Percentiles rank a stretch among this genome's conserved stretches.
These are phyloP conservation scores for Prietella phreatophila DNA, from an alignment of 2,113 vertebrate species.

Conservation along the genomic window DNA sequence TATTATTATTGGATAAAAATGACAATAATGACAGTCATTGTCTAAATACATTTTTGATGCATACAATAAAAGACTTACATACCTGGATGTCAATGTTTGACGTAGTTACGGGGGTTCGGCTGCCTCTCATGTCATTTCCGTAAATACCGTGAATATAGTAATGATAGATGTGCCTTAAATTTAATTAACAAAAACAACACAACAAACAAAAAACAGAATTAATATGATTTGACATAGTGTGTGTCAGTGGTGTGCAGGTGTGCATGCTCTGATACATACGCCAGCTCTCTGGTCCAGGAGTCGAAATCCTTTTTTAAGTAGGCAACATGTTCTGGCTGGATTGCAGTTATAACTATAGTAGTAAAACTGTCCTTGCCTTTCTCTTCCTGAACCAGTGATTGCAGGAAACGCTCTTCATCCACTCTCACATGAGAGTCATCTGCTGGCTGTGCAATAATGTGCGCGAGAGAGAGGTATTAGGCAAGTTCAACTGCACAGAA, in stretches of 20 bases:
- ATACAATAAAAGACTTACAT: not conserved
- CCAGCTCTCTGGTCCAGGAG: slow-evolving; percentile 82
- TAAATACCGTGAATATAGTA: slow-evolving; percentile 90
- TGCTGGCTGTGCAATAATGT: slow-evolving; percentile 70
- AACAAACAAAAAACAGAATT: not conserved
- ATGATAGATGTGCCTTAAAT: slow-evolving; percentile 89
- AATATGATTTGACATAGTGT: not conserved
- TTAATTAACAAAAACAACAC: not conserved
- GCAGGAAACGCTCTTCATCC: slow-evolving; percentile 81
- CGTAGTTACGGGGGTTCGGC: slow-evolving; percentile 50
- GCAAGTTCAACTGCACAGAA: not conserved
- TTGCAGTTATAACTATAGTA: slow-evolving; percentile 83
- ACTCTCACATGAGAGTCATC: slow-evolving; percentile 79
- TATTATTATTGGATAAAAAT: not conserved
- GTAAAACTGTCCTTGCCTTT: slow-evolving; percentile 83
- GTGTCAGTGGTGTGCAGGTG: not conserved
- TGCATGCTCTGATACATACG: slow-evolving; percentile 74
- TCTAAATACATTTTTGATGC: not conserved
- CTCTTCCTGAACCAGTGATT: slow-evolving; percentile 81
- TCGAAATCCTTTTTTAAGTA: slow-evolving; percentile 80
- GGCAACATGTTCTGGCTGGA: slow-evolving; percentile 75
- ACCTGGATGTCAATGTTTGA: slow-evolving; percentile 86
- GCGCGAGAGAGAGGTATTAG: not conserved
- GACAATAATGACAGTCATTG: not conserved
- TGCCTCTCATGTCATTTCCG: slow-evolving; percentile 72